phyloP scores from a whole-genome alignment of 2,888 invertebrate species.

The Stenoptilia bipunctidactyla region DNA sequence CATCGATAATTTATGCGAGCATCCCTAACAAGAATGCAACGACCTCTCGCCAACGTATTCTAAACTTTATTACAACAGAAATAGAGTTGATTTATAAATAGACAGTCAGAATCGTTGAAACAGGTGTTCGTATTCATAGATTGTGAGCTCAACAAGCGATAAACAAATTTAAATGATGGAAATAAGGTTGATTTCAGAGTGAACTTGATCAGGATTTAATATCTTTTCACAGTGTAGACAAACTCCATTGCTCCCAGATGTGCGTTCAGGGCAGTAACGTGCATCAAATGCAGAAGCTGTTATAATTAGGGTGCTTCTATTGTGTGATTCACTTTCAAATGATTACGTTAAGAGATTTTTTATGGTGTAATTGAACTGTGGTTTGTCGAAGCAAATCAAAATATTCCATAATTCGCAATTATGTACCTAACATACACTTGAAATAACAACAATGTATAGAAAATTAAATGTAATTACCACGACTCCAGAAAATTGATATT shows the following conservation, averaged over 20 bases:
- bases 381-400: no score
- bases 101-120: conserved; percentile 37
- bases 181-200: no score
- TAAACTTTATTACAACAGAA: conserved; percentile 11
- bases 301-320: neutral
- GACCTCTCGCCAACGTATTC: conserved; percentile 16
- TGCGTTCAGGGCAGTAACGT: conserved; percentile 45
- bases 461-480: no score
- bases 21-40: conserved; percentile 64
- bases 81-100: conserved; percentile 21
- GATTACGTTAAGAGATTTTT: no score
- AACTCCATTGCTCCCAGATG: conserved; percentile 64
- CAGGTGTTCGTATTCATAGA: conserved; percentile 60
- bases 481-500: no score
- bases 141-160: conserved; percentile 7
- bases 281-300: conserved; percentile 31
- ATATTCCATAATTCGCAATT: no score
- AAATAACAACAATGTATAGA: no score
- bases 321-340: neutral
- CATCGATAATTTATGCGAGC: conserved; percentile 70
- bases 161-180: no score
- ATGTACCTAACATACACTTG: no score
- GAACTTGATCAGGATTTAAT: neutral
- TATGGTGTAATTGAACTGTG: no score
- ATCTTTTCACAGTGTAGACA: conserved; percentile 8